These are phyloP conservation scores for Glossophaga mutica DNA, from an alignment of 2,797 vertebrate genomes.

Conservation along the genomic window DNA sequence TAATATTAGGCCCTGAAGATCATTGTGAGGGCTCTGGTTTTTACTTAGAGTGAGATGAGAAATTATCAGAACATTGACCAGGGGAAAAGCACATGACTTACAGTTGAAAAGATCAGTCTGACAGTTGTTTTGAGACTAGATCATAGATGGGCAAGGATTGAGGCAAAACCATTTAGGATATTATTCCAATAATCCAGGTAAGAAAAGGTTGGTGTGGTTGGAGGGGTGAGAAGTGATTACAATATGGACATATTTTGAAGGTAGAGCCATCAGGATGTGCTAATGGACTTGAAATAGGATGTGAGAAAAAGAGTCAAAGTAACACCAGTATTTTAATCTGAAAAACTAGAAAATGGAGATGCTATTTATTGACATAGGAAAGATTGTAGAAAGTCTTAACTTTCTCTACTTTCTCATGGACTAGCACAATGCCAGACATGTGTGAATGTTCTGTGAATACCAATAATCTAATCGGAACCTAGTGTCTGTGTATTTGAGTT, in stretches of 20 bases:
- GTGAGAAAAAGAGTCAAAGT: neutral
- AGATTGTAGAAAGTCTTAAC: neutral
- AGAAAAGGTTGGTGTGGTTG: neutral
- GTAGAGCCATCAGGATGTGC: neutral
- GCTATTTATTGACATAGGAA: neutral
- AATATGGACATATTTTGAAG: slow-evolving; percentile 1
- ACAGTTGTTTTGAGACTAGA: neutral
- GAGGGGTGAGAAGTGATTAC: neutral
- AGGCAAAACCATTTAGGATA: neutral
- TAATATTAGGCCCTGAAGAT: neutral
- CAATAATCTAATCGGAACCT: slow-evolving; percentile 34
- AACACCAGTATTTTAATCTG: neutral
- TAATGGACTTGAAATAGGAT: neutral
- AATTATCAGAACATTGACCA: neutral
- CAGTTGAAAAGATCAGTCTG: neutral
- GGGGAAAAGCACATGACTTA: neutral
- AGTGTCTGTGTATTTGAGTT: slow-evolving; percentile 2
- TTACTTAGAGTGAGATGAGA: neutral
- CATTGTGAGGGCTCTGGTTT: neutral
- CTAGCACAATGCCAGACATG: neutral
- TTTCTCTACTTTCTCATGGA: neutral
- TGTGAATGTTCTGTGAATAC: neutral
- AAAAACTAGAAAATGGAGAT: neutral
- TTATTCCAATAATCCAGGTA: neutral
- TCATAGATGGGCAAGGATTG: neutral